Conservation (phyloP, 2,888 invertebrate species). For the Tholera decimalis region DNA sequence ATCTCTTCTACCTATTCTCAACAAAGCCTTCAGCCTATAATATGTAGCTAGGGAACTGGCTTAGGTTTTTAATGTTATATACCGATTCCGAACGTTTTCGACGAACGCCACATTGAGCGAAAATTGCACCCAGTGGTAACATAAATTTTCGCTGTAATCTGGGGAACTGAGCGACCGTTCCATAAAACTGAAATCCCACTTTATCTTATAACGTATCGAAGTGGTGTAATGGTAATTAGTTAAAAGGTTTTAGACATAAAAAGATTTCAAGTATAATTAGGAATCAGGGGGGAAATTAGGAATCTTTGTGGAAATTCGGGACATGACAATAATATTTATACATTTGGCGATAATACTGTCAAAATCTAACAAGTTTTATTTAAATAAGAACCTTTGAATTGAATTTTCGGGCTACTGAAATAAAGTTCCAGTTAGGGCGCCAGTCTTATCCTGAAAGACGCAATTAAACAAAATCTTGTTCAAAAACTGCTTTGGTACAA, state of each 20-base stretch:
- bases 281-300: too few species aligned
- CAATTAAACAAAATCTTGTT: slow-evolving; percentile 26
- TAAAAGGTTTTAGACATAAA: slow-evolving; percentile 12
- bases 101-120: slow-evolving; percentile 13
- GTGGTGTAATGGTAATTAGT: slow-evolving; percentile 1
- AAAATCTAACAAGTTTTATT: too few species aligned
- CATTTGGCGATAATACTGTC: too few species aligned
- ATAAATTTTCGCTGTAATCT: slow-evolving; percentile 34
- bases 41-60: too few species aligned
- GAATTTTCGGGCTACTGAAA: slow-evolving; percentile 17
- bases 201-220: slow-evolving; percentile 4
- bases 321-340: too few species aligned
- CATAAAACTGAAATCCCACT: slow-evolving; percentile 6
- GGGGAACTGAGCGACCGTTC: slow-evolving; percentile 4
- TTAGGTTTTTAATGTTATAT: slow-evolving; percentile 20
- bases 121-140: slow-evolving; percentile 37
- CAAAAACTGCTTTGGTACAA: too few species aligned
- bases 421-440: neutral
- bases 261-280: too few species aligned
- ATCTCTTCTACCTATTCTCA: neutral
- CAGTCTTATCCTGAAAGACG: slow-evolving; percentile 15
- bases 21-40: neutral
- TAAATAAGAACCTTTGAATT: too few species aligned
- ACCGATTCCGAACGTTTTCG: neutral
- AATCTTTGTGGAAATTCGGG: too few species aligned